Conservation (phyloP, 2,888 invertebrate genomes). For the Serripes groenlandicus region DNA sequence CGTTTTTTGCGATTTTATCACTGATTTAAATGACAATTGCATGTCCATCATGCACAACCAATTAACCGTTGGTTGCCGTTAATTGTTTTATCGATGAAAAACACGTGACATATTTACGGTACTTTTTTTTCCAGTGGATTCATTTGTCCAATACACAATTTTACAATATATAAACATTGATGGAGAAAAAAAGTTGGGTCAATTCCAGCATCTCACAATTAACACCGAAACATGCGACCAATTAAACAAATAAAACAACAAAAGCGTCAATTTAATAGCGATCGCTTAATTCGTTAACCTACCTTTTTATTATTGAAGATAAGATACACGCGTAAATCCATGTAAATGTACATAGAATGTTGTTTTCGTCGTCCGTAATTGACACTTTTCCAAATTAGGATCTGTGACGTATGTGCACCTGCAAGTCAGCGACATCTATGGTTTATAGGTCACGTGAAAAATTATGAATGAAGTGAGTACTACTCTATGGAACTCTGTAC, state of each 20-base stretch:
- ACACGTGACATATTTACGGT: constrained; percentile 23
- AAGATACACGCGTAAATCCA: constrained; percentile 37
- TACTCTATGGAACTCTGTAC: neutral
- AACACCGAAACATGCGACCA: neutral
- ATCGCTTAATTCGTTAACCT: neutral
- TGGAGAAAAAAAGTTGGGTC: constrained; percentile 17
- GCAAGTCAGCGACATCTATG: constrained; percentile 52
- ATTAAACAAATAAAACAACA: neutral
- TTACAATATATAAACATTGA: constrained; percentile 24
- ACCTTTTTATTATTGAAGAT: constrained; percentile 11
- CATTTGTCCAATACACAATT: constrained; percentile 26
- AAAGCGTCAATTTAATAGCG: neutral
- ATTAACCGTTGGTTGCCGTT: neutral
- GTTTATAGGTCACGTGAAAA: constrained; percentile 54
- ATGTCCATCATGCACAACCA: neutral
- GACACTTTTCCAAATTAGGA: constrained; percentile 72
- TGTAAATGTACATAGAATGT: constrained; percentile 42
- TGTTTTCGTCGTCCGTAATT: constrained; percentile 63
- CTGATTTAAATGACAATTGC: constrained; percentile 15
- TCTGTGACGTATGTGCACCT: constrained; percentile 68
- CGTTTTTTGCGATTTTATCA: neutral
- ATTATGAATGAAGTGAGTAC: constrained; percentile 51
- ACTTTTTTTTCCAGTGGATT: neutral
- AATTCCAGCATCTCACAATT: neutral
- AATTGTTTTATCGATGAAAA: constrained; percentile 16